Percentiles rank a stretch among this genome's conserved stretches.
These are phyloP conservation scores for Ginglymostoma cirratum DNA, from an alignment of 2,113 vertebrate genomes.

Conservation along the genomic window DNA sequence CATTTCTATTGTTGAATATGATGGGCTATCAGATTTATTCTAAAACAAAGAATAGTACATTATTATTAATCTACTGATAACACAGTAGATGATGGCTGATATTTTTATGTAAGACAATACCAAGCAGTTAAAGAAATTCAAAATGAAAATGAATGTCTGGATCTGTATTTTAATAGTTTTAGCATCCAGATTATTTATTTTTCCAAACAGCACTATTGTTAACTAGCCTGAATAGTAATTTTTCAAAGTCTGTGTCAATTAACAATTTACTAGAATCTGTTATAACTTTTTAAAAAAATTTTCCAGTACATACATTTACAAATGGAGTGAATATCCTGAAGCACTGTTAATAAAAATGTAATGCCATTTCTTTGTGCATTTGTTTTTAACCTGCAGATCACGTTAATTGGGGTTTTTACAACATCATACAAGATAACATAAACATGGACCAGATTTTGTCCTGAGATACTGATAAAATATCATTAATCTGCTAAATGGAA, in stretches of 20 bases:
- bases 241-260: background rate
- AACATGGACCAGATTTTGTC: background rate
- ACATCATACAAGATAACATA: background rate
- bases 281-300: background rate
- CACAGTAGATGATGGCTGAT: background rate
- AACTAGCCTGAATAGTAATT: background rate
- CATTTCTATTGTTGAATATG: background rate
- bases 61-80: background rate
- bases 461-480: background rate
- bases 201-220: background rate
- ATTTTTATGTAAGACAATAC: background rate
- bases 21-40: constrained; percentile 7
- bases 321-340: constrained; percentile 15
- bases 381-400: background rate
- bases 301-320: constrained; percentile 14
- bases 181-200: background rate
- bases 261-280: background rate
- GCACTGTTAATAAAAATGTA: constrained; percentile 9
- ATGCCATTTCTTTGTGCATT: constrained; percentile 29
- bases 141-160: background rate
- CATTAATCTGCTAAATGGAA: background rate
- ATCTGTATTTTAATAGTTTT: background rate
- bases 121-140: background rate
- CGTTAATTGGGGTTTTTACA: constrained; percentile 20
- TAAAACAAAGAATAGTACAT: background rate